Percentiles rank a stretch among this genome's conserved stretches.
These are phyloP conservation scores for Candoia aspera DNA, from an alignment of 2,113 vertebrate genomes.

Conservation along the genomic window DNA sequence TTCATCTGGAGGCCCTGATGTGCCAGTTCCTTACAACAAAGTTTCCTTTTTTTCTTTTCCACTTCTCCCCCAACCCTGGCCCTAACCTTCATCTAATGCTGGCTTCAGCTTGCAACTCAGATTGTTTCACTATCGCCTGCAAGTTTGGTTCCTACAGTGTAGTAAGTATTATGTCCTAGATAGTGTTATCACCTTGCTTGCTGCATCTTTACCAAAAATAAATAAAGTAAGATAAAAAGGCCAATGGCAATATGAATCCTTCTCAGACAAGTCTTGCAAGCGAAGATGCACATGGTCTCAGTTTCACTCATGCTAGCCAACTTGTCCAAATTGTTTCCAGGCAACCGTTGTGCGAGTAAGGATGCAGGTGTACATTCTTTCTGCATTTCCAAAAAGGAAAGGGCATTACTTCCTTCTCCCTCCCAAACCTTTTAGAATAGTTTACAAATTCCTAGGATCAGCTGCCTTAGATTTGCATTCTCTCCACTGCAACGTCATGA, in stretches of 20 bases:
- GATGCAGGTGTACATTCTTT: background rate
- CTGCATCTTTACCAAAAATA: slow-evolving; percentile 32
- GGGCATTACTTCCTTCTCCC: accelerated
- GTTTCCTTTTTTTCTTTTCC: slow-evolving; percentile 42
- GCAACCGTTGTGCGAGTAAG: background rate
- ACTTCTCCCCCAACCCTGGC: slow-evolving; percentile 16
- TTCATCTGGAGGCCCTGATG: slow-evolving; percentile 54
- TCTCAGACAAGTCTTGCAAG: slow-evolving; percentile 53
- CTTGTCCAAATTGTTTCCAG: slow-evolving; percentile 27
- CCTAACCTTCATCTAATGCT: slow-evolving; percentile 55
- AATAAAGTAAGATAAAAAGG: slow-evolving; percentile 12
- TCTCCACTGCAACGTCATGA: background rate
- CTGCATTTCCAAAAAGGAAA: slow-evolving; percentile 28
- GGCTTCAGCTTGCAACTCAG: slow-evolving; percentile 50
- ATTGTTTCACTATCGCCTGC: slow-evolving; percentile 66
- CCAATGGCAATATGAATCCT: slow-evolving; percentile 51
- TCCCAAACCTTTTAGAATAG: slow-evolving; percentile 24
- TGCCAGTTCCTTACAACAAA: slow-evolving; percentile 65
- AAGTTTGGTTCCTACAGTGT: slow-evolving; percentile 44
- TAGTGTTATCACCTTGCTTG: slow-evolving; percentile 31
- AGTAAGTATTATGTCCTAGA: slow-evolving; percentile 23
- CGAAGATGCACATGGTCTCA: slow-evolving; percentile 38
- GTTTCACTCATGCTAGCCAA: slow-evolving; percentile 21
- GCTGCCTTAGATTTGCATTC: background rate
- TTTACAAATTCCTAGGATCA: background rate